Evolutionary conservation across 2,888 invertebrate genomes (phyloP), one percentile per base, ranked within the genome.

Genomic region (Hymenopus coronatus): DNA sequence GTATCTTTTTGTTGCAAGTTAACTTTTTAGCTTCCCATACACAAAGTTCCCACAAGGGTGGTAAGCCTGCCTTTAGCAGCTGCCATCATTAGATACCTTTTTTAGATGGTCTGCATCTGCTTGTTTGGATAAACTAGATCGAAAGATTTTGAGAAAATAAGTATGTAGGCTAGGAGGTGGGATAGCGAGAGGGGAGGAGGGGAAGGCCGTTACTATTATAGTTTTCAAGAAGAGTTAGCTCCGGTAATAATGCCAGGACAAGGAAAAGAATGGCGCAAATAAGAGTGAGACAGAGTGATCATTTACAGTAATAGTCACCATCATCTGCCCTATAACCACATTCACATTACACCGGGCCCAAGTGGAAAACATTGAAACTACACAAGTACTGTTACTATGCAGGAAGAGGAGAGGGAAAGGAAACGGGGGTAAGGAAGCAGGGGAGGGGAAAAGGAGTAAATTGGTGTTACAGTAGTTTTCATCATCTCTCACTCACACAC

Each of bases 391-490:
- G 54, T 70, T 70, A 70, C 20, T 40, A 70, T 70, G 54, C 54
- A 70, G 54, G 54, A 70, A 70, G 54, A 70, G 54, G 46, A 27
- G 46, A 46, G 85, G 46, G 46, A 12, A 46, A 46, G n/a, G 15
- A 85, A 28, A 85, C 27, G 85, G 85, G 46, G 28, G 85, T 70
- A 70, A 70, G 54, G 54, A 70, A 70, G 20, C 9, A 70, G 54
- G 54, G 54, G 54, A 70, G 54, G 54, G 54, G 54, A 70, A 70
- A 70, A 70, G 27, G 46, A 46, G 85, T n/a, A 85, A 85, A 85
- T 46, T 85, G 85, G 85, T 46, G 85, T 85, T 85, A 85, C 85
- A 85, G 85, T 85, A 85, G 46, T 85, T 85, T 85, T 46, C 85
- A 85, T 85, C 85, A 85, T 27, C 85, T 70, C 54, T 70, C 54